Conservation (phyloP, 2,797 vertebrate species). For the Caiman crocodilus region DNA sequence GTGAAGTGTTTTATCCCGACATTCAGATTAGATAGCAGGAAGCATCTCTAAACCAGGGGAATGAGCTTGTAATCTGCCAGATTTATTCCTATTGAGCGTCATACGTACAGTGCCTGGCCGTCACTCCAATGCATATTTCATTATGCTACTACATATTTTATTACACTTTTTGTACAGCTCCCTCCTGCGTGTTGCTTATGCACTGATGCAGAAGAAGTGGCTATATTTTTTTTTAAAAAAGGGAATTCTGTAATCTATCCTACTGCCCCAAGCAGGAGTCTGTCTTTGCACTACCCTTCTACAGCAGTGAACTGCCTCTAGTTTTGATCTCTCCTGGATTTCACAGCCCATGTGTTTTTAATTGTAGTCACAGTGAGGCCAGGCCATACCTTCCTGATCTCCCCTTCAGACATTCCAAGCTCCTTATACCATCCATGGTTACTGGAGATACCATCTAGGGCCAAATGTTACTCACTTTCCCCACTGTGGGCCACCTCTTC, state of each 20-base stretch:
- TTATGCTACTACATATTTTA: slow-evolving; percentile 61
- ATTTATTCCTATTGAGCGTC: background rate
- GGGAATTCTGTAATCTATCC: background rate
- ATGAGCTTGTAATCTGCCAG: background rate
- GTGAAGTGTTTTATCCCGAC: background rate
- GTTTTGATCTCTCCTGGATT: background rate
- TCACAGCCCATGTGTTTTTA: background rate
- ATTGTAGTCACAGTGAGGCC: background rate
- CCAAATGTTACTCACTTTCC: background rate
- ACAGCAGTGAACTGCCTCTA: background rate
- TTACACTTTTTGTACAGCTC: slow-evolving; percentile 47
- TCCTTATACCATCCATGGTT: background rate
- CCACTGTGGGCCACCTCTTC: background rate
- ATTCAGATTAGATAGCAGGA: background rate
- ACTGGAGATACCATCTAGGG: background rate
- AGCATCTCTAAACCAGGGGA: background rate
- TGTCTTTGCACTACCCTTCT: background rate
- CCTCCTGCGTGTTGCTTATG: slow-evolving; percentile 32
- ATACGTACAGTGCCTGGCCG: background rate
- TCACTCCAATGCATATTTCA: slow-evolving; percentile 61
- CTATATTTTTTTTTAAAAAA: background rate
- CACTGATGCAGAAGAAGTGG: slow-evolving; percentile 40
- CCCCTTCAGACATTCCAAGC: background rate
- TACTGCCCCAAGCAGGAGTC: background rate
- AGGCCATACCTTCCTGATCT: rapidly evolving